Base-by-base conservation (phyloP, 2,113 vertebrate genomes). In the Tamias sibiricus region DNA sequence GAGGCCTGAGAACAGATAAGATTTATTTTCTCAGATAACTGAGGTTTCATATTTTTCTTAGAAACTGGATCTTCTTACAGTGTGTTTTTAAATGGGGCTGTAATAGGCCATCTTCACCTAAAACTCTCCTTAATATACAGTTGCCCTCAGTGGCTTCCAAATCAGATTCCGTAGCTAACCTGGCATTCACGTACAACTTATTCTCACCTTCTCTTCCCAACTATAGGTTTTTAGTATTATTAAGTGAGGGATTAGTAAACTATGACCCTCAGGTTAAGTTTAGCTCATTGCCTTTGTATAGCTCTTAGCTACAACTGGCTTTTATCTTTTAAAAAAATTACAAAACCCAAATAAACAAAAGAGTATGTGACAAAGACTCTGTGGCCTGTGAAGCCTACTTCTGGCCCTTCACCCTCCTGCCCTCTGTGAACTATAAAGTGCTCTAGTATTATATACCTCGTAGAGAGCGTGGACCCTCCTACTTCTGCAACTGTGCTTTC, bases 391-490 rank as follows among this genome's bases (percentile, higher is more conserved):
- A 14, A 35, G 8, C 26, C 16, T 6, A 7, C 28, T 0, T 32
- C n/a, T 8, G 32, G 68, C 20, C 52, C 19, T 81, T 71, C 6
- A 8, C 3, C 6, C 6, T 16, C 32, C 6, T 32, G 7, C 47
- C 4, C 1, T 42, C 2, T 75, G 22, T 35, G 10, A 10, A 62
- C 66, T 6, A 16, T 17, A 4, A 26, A 40, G 12, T 37, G 17
- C 35, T 74, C 20, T 14, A 0, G 10, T 72, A 72, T 32, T 49
- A 8, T 22, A 35, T 0, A 0, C 30, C 20, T 26, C 57, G 2
- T 26, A 1, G 12, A 0, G 0, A 16, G 22, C 28, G 0, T 49
- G 10, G 57, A 12, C 37, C 37, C n/a, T 19, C 6, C 52, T 22
- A 0, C n/a, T n/a, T 32, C 32, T 0, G 4, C 59, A 10, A 0